phyloP scores from a whole-genome alignment of 2,888 invertebrate genomes.

The Erebia epiphron region DNA sequence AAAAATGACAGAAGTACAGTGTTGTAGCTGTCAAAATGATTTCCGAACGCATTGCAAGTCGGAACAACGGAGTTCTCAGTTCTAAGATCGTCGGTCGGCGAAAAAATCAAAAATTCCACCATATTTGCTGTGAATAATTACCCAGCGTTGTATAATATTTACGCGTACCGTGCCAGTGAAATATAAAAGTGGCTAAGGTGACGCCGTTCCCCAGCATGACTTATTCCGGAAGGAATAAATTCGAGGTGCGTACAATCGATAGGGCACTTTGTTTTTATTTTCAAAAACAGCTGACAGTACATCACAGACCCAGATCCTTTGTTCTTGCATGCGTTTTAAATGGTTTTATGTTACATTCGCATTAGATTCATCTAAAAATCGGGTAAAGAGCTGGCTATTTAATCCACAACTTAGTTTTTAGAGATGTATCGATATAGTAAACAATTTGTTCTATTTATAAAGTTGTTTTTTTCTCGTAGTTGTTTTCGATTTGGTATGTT shows the following conservation, averaged over 20 bases:
- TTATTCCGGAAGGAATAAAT: slow-evolving; percentile 85
- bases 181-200: slow-evolving; percentile 77
- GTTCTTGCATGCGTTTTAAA: slow-evolving; percentile 48
- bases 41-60: slow-evolving; percentile 37
- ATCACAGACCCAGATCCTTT: slow-evolving; percentile 57
- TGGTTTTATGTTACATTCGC: not conserved
- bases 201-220: slow-evolving; percentile 82
- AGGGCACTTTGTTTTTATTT: slow-evolving; percentile 69
- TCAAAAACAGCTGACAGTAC: slow-evolving; percentile 84
- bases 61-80: slow-evolving; percentile 35
- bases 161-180: slow-evolving; percentile 45
- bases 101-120: slow-evolving; percentile 38
- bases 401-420: not conserved
- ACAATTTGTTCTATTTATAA: slow-evolving; percentile 41
- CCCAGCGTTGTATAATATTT: slow-evolving; percentile 22
- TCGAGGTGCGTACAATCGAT: slow-evolving; percentile 79
- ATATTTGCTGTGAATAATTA: slow-evolving; percentile 39
- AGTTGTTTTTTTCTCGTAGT: slow-evolving; percentile 23
- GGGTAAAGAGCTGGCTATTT: not conserved
- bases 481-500: slow-evolving; percentile 17
- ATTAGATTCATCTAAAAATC: not conserved
- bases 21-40: slow-evolving; percentile 6
- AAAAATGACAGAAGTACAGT: not conserved
- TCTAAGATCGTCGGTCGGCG: slow-evolving; percentile 36
- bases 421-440: slow-evolving; percentile 11